These are phyloP conservation scores for Athene noctua DNA, from an alignment of 2,113 vertebrate species.

Conservation along the genomic window DNA sequence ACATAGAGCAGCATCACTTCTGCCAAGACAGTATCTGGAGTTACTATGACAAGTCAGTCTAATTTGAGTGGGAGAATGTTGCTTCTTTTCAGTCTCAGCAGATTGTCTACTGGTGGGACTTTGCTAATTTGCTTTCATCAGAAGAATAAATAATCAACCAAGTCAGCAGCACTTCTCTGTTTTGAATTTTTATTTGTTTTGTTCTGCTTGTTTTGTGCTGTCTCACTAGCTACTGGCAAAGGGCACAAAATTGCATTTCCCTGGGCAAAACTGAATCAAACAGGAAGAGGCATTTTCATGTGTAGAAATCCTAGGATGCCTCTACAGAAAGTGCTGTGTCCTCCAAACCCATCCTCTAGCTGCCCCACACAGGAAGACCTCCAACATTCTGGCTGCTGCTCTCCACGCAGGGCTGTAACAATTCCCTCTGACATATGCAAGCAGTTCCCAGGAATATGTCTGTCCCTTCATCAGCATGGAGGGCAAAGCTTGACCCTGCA, in stretches of 20 bases:
- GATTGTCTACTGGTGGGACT: neutral
- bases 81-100: neutral
- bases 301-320: neutral
- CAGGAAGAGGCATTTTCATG: neutral
- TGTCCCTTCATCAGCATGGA: neutral
- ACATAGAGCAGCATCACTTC: neutral
- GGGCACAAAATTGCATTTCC: neutral
- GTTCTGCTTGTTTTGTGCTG: neutral
- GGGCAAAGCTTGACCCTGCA: neutral
- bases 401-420: neutral
- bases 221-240: neutral
- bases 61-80: neutral
- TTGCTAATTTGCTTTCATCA: neutral
- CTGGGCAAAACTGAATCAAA: neutral
- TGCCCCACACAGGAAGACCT: neutral
- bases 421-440: neutral
- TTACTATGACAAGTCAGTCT: neutral
- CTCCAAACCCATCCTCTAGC: neutral
- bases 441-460: neutral
- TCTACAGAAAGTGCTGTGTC: neutral
- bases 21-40: neutral
- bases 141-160: neutral
- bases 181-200: neutral
- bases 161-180: neutral
- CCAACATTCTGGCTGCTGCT: neutral